A percentile compares a stretch with the other conserved stretches of the same genome.
Evolutionary conservation across 2,113 vertebrate species (phyloP).

Genomic region (Aegotheles bennettii): DNA sequence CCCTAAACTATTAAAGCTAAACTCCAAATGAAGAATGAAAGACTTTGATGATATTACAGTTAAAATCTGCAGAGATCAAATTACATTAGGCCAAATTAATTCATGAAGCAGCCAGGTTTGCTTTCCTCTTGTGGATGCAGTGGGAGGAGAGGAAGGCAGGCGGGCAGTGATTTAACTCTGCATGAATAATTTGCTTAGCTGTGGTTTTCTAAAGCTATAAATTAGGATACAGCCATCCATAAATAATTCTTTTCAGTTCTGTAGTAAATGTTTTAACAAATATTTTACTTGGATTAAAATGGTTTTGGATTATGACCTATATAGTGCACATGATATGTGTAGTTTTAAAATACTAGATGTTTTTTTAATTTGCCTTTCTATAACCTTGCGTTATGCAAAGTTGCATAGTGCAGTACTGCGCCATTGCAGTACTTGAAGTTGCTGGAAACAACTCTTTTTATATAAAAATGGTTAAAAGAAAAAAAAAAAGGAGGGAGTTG

Average conservation of each 20-base stretch:
- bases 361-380: slow-evolving; percentile 70
- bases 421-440: slow-evolving; percentile 59
- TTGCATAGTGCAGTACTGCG: slow-evolving; percentile 1
- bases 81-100: neutral
- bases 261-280: slow-evolving; percentile 36
- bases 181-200: slow-evolving; percentile 6
- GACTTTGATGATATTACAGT: slow-evolving; percentile 12
- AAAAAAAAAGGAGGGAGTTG: neutral
- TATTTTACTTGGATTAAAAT: slow-evolving; percentile 45
- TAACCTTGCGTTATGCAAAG: slow-evolving; percentile 41
- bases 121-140: neutral
- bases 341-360: slow-evolving; percentile 52
- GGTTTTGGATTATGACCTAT: slow-evolving; percentile 37
- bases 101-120: slow-evolving; percentile 34
- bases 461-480: slow-evolving; percentile 45
- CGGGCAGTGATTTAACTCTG: slow-evolving; percentile 35
- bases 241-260: slow-evolving; percentile 41
- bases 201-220: slow-evolving; percentile 40
- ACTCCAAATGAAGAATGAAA: neutral
- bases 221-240: slow-evolving; percentile 55
- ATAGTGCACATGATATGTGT: slow-evolving; percentile 57
- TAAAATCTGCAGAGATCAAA: slow-evolving; percentile 46
- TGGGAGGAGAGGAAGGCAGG: slow-evolving; percentile 14
- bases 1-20: slow-evolving; percentile 1
- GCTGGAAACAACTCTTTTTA: slow-evolving; percentile 65